Evolutionary conservation across 2,888 invertebrate species (phyloP).

Genomic region (Cryptus armator): DNA sequence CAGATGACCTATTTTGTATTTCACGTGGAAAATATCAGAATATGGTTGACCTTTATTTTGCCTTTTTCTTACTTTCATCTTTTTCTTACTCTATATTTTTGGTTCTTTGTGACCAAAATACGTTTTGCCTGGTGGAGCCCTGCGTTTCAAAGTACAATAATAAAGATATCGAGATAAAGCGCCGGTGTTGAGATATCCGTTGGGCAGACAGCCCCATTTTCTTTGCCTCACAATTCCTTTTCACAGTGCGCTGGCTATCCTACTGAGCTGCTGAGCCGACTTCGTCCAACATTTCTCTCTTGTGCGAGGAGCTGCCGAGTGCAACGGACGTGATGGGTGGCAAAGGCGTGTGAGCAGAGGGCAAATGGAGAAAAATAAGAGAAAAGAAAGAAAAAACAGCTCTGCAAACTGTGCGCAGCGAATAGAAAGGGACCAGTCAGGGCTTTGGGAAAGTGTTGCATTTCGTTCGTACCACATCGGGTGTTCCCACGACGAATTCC

Average conservation of each 20-base stretch:
- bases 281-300: slow-evolving; percentile 37
- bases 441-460: slow-evolving; percentile 46
- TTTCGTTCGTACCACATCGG: slow-evolving; percentile 32
- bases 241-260: background rate
- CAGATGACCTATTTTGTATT: background rate
- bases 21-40: background rate
- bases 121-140: background rate
- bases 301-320: background rate
- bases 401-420: slow-evolving; percentile 1
- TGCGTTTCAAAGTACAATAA: slow-evolving; percentile 11
- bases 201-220: background rate
- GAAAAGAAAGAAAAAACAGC: background rate
- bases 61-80: background rate
- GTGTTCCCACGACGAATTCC: slow-evolving; percentile 44
- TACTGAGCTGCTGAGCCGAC: slow-evolving; percentile 13
- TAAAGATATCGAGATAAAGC: slow-evolving; percentile 25
- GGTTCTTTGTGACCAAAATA: background rate
- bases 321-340: background rate
- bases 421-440: slow-evolving; percentile 13
- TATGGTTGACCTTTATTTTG: background rate
- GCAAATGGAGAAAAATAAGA: background rate
- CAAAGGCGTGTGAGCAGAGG: background rate
- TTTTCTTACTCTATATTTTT: background rate
- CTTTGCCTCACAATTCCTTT: background rate
- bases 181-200: background rate